phyloP scores from a whole-genome alignment of 2,797 vertebrate species.

The Capromys pilorides region DNA sequence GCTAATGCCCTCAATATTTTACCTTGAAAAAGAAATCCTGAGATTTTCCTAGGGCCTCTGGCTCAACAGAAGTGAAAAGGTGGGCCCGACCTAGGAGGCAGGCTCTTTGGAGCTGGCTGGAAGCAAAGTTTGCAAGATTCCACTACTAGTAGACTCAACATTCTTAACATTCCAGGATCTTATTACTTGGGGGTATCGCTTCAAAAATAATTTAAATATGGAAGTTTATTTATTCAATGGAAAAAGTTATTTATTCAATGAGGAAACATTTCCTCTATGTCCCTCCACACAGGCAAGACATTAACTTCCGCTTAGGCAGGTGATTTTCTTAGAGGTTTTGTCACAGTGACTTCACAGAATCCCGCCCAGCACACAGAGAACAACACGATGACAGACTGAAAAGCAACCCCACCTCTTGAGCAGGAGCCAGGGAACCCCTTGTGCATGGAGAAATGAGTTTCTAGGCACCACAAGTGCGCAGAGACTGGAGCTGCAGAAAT shows the following conservation, averaged over 20 bases:
- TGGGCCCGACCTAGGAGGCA: background rate
- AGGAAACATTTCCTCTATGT: background rate
- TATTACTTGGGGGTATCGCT: background rate
- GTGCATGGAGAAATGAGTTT: background rate
- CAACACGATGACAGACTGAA: background rate
- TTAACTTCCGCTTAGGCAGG: background rate
- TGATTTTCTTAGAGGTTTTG: background rate
- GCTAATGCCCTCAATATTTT: background rate
- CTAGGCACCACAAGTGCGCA: background rate
- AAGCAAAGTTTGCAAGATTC: background rate
- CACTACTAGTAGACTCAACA: background rate
- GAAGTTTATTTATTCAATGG: background rate
- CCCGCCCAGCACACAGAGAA: background rate
- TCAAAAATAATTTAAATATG: slow-evolving; percentile 36
- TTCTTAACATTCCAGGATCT: background rate
- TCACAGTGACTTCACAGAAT: background rate
- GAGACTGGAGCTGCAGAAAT: background rate
- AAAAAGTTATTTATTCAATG: background rate
- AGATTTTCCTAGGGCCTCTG: background rate
- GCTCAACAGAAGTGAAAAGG: background rate
- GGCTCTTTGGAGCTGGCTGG: background rate
- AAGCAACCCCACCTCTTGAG: background rate
- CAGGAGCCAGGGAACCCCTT: background rate
- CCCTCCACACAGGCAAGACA: background rate
- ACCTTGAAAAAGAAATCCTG: slow-evolving; percentile 15